phyloP scores from a whole-genome alignment of 1,140 invertebrate genomes.

The Palaemon carinicauda region DNA sequence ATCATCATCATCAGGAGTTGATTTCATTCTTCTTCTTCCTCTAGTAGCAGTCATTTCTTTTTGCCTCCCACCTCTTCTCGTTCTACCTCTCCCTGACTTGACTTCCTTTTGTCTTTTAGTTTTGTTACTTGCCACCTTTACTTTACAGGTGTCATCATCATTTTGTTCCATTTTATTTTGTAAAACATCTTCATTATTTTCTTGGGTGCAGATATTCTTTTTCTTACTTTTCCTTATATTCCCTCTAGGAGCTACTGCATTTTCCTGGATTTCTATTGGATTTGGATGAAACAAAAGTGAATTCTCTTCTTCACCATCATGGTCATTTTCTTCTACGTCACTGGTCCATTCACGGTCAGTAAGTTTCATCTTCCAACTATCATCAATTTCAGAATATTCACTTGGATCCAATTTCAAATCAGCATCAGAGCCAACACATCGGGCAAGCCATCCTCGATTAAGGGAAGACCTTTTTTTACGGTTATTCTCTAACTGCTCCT shows the following conservation, averaged over 20 bases:
- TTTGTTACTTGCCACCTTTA: background rate
- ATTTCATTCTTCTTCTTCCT: background rate
- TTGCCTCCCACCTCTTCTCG: background rate
- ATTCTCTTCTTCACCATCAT: background rate
- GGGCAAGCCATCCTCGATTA: slow-evolving; percentile 33
- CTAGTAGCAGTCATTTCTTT: background rate
- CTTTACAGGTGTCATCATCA: background rate
- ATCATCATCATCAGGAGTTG: too few relatives aligned
- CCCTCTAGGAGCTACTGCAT: background rate
- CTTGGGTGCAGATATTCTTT: too few relatives aligned
- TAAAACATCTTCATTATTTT: too few relatives aligned
- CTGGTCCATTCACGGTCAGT: slow-evolving; percentile 24
- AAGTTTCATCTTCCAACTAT: slow-evolving; percentile 38
- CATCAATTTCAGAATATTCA: background rate
- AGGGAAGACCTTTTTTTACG: slow-evolving; percentile 4
- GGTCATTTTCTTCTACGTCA: background rate
- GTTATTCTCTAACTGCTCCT: too few relatives aligned
- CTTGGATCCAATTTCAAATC: background rate
- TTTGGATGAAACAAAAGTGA: background rate
- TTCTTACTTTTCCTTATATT: too few relatives aligned
- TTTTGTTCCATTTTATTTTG: too few relatives aligned
- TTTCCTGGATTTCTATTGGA: background rate
- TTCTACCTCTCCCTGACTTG: background rate
- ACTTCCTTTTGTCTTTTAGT: background rate
- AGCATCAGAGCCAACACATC: slow-evolving; percentile 2